Conservation (phyloP, 2,797 vertebrate species). For the Propithecus deckenii region DNA sequence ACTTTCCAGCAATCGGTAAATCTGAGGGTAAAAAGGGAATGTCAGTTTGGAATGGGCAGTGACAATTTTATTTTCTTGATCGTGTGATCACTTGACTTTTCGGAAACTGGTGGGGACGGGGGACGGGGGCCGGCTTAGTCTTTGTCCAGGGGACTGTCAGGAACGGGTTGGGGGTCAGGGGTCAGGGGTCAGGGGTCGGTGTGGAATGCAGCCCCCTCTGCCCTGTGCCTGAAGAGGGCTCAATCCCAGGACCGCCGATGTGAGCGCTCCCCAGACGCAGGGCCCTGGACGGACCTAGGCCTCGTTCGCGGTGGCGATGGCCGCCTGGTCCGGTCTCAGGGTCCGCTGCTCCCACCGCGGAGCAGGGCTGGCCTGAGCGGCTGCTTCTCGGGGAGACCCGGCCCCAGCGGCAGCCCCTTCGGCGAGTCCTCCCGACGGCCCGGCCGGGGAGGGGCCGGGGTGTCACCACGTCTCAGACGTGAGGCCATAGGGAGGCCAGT, state of each 20-base stretch:
- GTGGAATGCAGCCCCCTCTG: not conserved
- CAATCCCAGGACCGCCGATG: rapidly evolving
- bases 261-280: not conserved
- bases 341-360: rapidly evolving
- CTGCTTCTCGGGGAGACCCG: not conserved
- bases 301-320: not conserved
- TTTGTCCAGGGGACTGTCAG: too few relatives aligned
- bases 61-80: not conserved
- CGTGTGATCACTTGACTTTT: not conserved
- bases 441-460: constrained; percentile 11
- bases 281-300: not conserved
- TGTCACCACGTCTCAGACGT: constrained; percentile 75
- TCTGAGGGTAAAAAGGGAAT: constrained; percentile 48
- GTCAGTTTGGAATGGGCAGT: constrained; percentile 47
- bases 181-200: not conserved
- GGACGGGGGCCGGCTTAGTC: too few relatives aligned
- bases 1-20: constrained; percentile 75
- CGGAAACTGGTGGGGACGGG: not conserved
- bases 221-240: rapidly evolving
- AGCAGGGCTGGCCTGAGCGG: too few relatives aligned
- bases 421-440: rapidly evolving
- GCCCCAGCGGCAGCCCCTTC: not conserved
- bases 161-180: not conserved
- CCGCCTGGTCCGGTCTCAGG: not conserved
- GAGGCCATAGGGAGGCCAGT: constrained; percentile 71